These are phyloP conservation scores for Caretta caretta DNA, from an alignment of 2,113 vertebrate genomes.

Conservation along the genomic window DNA sequence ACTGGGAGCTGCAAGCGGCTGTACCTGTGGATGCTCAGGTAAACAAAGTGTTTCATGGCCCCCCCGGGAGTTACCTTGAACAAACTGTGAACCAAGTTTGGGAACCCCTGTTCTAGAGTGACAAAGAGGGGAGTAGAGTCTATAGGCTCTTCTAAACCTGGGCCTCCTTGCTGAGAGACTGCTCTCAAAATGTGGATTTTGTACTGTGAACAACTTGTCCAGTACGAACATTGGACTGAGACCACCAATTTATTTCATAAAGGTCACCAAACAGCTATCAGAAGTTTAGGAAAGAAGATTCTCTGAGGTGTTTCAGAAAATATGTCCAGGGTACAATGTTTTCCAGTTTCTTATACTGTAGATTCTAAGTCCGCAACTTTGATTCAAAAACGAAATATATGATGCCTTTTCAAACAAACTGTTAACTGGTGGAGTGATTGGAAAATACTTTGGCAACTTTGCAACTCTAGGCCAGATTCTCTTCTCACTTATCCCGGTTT, in stretches of 20 bases:
- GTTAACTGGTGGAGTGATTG: neutral
- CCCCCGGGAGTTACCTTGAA: no score
- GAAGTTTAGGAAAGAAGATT: neutral
- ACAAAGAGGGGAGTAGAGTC: neutral
- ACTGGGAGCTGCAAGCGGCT: no score
- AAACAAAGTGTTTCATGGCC: no score
- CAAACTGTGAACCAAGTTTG: no score
- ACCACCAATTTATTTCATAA: neutral
- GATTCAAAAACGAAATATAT: neutral
- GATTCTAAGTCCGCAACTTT: neutral
- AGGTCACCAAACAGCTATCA: neutral
- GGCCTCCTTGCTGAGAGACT: no score
- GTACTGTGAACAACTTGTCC: neutral
- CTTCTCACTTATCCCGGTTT: neutral
- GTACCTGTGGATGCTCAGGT: no score
- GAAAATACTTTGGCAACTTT: neutral
- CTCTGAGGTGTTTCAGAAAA: neutral
- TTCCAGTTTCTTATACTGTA: neutral
- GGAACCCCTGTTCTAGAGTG: no score
- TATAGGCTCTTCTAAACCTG: neutral
- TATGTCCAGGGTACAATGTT: neutral
- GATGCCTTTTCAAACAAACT: neutral
- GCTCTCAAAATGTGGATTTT: neutral
- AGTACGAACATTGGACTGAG: neutral
- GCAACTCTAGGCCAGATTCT: fast-evolving